Conservation (phyloP, 2,888 invertebrate genomes). For the Apoda limacodes region DNA sequence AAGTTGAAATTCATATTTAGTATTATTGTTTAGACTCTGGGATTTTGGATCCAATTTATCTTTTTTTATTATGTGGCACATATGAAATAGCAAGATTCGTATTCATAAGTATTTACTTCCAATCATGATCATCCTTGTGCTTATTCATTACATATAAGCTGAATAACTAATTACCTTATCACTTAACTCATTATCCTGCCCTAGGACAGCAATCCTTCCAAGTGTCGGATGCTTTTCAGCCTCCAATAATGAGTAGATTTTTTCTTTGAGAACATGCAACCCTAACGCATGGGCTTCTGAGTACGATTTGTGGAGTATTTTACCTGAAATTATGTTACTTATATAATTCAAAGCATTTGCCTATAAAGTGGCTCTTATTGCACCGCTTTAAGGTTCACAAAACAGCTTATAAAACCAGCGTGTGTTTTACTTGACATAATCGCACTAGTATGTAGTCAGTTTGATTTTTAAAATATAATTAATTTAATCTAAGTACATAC, state of each 20-base stretch:
- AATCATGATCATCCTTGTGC: neutral
- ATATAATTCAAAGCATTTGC: too few relatives aligned
- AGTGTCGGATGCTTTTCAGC: slow-evolving; percentile 53
- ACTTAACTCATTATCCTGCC: slow-evolving; percentile 31
- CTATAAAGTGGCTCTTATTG: too few relatives aligned
- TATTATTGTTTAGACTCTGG: too few relatives aligned
- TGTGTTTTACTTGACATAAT: too few relatives aligned
- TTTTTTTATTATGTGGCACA: too few relatives aligned
- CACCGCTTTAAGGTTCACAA: too few relatives aligned
- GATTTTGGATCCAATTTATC: too few relatives aligned
- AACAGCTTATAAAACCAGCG: too few relatives aligned
- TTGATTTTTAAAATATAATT: too few relatives aligned
- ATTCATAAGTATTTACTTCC: neutral
- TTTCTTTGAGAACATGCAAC: slow-evolving; percentile 79
- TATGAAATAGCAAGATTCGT: neutral
- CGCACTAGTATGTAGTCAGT: too few relatives aligned
- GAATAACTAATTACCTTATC: slow-evolving; percentile 32
- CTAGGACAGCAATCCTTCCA: slow-evolving; percentile 36
- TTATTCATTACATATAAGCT: too few relatives aligned
- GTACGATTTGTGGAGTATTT: slow-evolving; percentile 77
- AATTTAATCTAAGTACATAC: neutral
- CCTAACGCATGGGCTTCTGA: slow-evolving; percentile 79
- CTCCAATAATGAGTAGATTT: slow-evolving; percentile 77
- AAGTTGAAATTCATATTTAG: too few relatives aligned
- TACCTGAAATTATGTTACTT: slow-evolving; percentile 60